Evolutionary conservation across 2,113 vertebrate species (phyloP).

Genomic region (Oxygymnocypris stewartii): DNA sequence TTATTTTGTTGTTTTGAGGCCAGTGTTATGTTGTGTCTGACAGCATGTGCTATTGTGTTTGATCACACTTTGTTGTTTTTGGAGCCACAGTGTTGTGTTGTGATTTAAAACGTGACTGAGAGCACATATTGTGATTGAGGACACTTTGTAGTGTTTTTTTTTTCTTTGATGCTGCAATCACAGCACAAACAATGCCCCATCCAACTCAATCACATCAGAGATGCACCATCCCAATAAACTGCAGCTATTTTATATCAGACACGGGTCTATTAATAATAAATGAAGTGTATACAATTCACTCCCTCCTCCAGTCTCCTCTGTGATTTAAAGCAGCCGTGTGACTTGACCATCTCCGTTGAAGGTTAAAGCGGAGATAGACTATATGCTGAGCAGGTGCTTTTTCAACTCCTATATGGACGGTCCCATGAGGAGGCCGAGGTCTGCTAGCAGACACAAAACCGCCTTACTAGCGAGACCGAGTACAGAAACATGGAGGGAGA

Average conservation of each 20-base stretch:
- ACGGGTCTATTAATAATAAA: slow-evolving; percentile 38
- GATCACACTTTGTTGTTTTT: background rate
- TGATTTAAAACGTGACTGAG: background rate
- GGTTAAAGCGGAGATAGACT: slow-evolving; percentile 45
- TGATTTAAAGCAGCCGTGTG: slow-evolving; percentile 57
- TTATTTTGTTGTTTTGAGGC: background rate
- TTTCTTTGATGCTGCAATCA: background rate
- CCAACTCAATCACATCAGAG: background rate
- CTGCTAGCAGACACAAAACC: slow-evolving; percentile 27
- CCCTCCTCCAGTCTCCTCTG: slow-evolving; percentile 28
- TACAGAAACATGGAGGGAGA: background rate
- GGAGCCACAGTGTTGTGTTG: background rate
- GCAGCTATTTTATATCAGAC: slow-evolving; percentile 12
- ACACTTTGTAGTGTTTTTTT: background rate
- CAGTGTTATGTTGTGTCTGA: background rate
- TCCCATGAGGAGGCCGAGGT: slow-evolving; percentile 32
- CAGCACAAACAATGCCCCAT: slow-evolving; percentile 2
- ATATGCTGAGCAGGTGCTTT: slow-evolving; percentile 50
- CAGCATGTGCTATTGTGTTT: background rate
- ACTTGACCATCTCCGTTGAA: slow-evolving; percentile 61
- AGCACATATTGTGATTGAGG: background rate
- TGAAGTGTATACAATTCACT: slow-evolving; percentile 15
- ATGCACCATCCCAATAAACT: slow-evolving; percentile 20
- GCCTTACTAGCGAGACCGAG: slow-evolving; percentile 26
- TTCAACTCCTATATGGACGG: slow-evolving; percentile 12